Evolutionary conservation across 2,888 invertebrate species (phyloP), one percentile per base, ranked within the genome.

Genomic region (Chymomyza amoena): DNA sequence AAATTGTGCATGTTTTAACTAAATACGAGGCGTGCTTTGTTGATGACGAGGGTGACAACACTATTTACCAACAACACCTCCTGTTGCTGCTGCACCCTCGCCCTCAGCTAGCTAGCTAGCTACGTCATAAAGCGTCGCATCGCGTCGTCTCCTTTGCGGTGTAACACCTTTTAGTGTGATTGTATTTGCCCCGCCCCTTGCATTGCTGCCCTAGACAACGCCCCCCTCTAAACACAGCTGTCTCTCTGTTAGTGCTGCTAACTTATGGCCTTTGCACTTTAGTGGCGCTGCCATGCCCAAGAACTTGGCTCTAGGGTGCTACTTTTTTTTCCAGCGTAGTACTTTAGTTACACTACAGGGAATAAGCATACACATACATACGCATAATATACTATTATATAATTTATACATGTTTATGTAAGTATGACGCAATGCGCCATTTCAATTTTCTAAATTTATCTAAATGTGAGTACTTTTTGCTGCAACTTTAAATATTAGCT

Each of bases 101-200:
- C 59, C 25, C n/a, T 20, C 20, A 2, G n/a, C n/a, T n/a, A n/a
- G 13, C 7, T 20, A n/a, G 20, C 15, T 18, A 32, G 56, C 56
- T 20, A 9, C 56, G 20, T 20, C 81, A 79, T 86, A 83, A 81
- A 76, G 73, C 65, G 64, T 69, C n/a, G n/a, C n/a, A n/a, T n/a
- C n/a, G n/a, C n/a, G n/a, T n/a, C n/a, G 28, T 70, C 69, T 61
- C 75, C 69, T 73, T 73, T 80, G 81, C 72, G 81, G 78, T 78
- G 73, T 78, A 76, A 77, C 84, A 81, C 81, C 84, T 86, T 86
- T 82, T 79, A 86, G 84, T 86, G 73, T 86, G 81, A 82, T 86
- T 82, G 84, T 77, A 63, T 75, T 67, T 66, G 59, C 25, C 68
- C 70, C 57, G 67, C 52, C 69, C 39, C 32, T 20, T 18, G 50